Evolutionary conservation across 1,140 invertebrate genomes (phyloP).

Genomic region (Glomeris maerens): DNA sequence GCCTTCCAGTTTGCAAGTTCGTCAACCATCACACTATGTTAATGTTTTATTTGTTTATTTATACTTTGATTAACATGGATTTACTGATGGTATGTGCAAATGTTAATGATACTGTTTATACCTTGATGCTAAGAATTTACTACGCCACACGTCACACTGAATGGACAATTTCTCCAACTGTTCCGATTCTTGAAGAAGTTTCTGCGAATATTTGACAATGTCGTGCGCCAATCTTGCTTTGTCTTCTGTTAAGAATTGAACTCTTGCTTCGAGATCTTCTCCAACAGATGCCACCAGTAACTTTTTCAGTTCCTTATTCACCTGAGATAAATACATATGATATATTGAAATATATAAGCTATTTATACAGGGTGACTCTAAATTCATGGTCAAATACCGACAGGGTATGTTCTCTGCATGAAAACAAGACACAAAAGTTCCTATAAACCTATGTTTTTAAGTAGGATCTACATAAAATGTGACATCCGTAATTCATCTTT

Average conservation of each 20-base stretch:
- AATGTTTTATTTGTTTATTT: not conserved
- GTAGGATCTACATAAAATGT: no score
- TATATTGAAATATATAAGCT: not conserved
- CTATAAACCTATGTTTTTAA: no score
- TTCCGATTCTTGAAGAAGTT: slow-evolving; percentile 66
- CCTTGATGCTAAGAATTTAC: slow-evolving; percentile 87
- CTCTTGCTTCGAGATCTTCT: slow-evolving; percentile 75
- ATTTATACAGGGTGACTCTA: no score
- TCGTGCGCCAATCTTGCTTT: slow-evolving; percentile 73
- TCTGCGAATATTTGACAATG: slow-evolving; percentile 64
- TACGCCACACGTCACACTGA: slow-evolving; percentile 88
- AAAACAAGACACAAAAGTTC: no score
- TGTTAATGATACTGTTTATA: slow-evolving; percentile 22
- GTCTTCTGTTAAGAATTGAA: slow-evolving; percentile 77
- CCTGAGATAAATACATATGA: slow-evolving; percentile 35
- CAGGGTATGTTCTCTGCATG: no score
- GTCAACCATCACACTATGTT: slow-evolving; percentile 65
- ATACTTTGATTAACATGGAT: not conserved
- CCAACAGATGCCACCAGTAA: slow-evolving; percentile 83
- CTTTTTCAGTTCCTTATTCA: slow-evolving; percentile 84
- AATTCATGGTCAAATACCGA: no score
- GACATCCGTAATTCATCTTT: no score
- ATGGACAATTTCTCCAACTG: slow-evolving; percentile 81
- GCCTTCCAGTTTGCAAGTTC: slow-evolving; percentile 73
- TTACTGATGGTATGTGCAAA: not conserved